Evolutionary conservation across 2,888 invertebrate species (phyloP).

Genomic region (Idaea biselata): DNA sequence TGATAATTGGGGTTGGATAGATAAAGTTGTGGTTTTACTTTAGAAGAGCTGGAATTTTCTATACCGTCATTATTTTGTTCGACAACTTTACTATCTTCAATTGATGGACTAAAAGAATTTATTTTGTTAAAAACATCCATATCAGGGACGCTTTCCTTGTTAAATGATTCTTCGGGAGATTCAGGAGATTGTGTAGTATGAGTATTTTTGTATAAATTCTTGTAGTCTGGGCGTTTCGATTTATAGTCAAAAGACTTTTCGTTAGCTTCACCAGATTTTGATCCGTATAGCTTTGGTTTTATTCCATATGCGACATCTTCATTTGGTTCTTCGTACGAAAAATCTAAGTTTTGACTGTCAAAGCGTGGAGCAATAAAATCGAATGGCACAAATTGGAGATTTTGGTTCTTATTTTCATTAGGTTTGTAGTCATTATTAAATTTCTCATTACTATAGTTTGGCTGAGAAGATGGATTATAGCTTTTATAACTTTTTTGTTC

Average conservation of each 20-base stretch:
- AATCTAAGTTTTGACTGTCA: conserved; percentile 4
- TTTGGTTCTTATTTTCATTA: neutral
- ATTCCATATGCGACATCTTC: conserved; percentile 2
- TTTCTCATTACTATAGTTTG: conserved; percentile 26
- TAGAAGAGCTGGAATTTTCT: neutral
- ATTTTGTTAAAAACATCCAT: neutral
- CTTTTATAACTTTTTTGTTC: conserved; percentile 15
- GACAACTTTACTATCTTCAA: neutral
- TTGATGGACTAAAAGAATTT: neutral
- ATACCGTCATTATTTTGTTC: neutral
- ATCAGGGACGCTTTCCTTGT: neutral
- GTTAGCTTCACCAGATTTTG: conserved; percentile 9
- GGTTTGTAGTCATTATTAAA: neutral
- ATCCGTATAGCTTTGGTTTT: conserved; percentile 2
- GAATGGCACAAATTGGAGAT: neutral
- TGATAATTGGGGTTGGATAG: neutral
- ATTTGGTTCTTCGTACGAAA: conserved; percentile 17
- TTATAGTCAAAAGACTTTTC: conserved; percentile 13
- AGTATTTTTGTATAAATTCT: conserved; percentile 21
- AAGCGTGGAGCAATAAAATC: neutral
- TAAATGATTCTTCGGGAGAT: conserved; percentile 24
- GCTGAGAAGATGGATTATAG: conserved; percentile 33
- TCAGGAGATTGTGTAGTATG: conserved; percentile 22
- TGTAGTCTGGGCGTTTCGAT: conserved; percentile 17
- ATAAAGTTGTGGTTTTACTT: neutral